Base-by-base conservation (phyloP, 2,113 vertebrate genomes). In the Eulacestoma nigropectus region DNA sequence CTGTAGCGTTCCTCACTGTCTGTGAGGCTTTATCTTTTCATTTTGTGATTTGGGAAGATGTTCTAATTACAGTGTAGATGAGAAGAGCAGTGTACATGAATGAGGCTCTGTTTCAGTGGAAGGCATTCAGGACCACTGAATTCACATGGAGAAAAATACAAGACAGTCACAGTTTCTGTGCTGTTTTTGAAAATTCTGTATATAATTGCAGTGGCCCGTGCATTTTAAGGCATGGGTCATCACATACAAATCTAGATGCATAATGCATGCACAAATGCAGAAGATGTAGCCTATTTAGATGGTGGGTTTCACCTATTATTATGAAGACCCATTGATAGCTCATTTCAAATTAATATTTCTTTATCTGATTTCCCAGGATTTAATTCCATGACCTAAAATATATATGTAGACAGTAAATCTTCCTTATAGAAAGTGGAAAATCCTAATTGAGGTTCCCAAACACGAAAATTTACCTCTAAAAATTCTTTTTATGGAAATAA, bases 1-100 rank as follows among this genome's bases (percentile, higher is more conserved):
- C 64, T 91, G 49, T 90, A 93, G 70, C 92, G 96, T 97, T 98
- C 96, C 95, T 98, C 97, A 96, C 97, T 97, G 94, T 97, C 97
- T 95, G 95, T 97, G 96, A 97, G 97, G 96, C 90, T 83, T 95
- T 87, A 47, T 79, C 84, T 89, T 94, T 93, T 84, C 44, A 81
- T 76, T 32, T 63, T 55, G 75, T 90, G n/a, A 79, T 95, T 95
- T 91, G 80, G 30, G 50, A 91, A 77, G 88, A 87, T 16, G 35
- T 91, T 94, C 80, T 92, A 72, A 83, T 62, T 78, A 30, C n/a
- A n/a, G 30, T 25, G 37, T 64, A 59, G 44, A 33, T 56, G 32
- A 82, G 62, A 73, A 64, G 68, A 87, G 62, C 49, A 32, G 35
- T 57, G 25, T 74, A n/a, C 9, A 9, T 73, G 76, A 70, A 35